Evolutionary conservation across 2,888 invertebrate species (phyloP).

Genomic region (Apamea sordens): DNA sequence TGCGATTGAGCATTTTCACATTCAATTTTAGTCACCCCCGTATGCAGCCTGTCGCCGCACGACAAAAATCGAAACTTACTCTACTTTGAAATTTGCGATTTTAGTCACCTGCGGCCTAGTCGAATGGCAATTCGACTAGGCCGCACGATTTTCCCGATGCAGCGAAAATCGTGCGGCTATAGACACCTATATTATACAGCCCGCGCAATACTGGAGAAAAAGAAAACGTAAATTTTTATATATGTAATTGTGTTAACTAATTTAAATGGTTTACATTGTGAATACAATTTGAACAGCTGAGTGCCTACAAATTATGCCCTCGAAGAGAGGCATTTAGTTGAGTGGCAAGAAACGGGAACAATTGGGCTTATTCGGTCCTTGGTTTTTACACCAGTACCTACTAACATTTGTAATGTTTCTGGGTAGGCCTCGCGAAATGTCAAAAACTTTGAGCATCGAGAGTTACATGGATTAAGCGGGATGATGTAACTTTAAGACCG

Average conservation of each 20-base stretch:
- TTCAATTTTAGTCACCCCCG: no score
- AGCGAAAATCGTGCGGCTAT: no score
- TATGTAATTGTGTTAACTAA: conserved; percentile 30
- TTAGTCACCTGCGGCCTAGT: no score
- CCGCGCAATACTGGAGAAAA: background rate
- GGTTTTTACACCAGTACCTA: conserved; percentile 10
- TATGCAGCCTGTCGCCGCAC: no score
- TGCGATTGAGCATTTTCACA: conserved; percentile 6
- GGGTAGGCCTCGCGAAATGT: background rate
- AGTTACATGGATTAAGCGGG: background rate
- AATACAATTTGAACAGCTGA: conserved; percentile 26
- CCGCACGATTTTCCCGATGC: no score
- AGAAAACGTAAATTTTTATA: background rate
- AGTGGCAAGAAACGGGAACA: conserved; percentile 37
- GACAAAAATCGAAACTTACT: no score
- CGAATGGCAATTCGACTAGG: no score
- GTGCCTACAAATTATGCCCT: conserved; percentile 41
- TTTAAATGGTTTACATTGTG: conserved; percentile 22
- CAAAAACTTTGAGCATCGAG: background rate
- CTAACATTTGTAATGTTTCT: conserved; percentile 17
- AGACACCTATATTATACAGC: no score
- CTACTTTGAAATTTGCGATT: no score
- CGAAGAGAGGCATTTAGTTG: conserved; percentile 25
- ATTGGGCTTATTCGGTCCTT: conserved; percentile 24
- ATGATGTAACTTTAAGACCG: background rate